Base-by-base conservation (phyloP, 2,888 invertebrate species). In the Meteorus colon region DNA sequence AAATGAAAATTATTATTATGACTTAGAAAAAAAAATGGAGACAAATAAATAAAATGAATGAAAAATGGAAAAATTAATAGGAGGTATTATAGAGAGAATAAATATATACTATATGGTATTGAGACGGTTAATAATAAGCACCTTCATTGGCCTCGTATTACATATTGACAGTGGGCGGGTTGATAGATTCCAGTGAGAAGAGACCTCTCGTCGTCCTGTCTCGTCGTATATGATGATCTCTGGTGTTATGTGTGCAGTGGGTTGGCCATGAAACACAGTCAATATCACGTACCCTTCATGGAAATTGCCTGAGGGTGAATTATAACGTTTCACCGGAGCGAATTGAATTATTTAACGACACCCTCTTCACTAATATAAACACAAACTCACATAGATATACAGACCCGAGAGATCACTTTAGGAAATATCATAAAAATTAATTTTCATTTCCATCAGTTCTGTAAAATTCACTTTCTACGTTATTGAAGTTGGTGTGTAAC, bases 81-180 rank as follows among this genome's bases (percentile, higher is more conserved):
- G 34, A 24, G 31, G 34, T 16, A 55, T 70, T 34, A 48, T 48
- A 55, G 55, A 59, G n/a, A 41, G 29, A 66, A 75, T 63, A 75
- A 48, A 73, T 62, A 73, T 34, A 65, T 63, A 70, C 29, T 34
- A 16, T 31, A 29, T 34, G 62, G 45, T 24, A 75, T 34, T 65
- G 72, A 73, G 72, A 67, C n/a, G 10, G 65, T 66, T 66, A 69
- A 69, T 79, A 78, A 79, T 79, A 79, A 79, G 73, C 78, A 75
- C 67, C 76, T 77, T 70, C 69, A 76, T 63, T 74, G 70, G 76
- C 63, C 62, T 76, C 66, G 70, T 77, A 77, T 78, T 79, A 55
- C 19, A 55, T 55, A 79, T 78, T 79, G 79, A 79, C 79, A 78
- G 79, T 76, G 73, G 79, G 79, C 76, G 79, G 75, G 71, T 71